Evolutionary conservation across 2,797 vertebrate species (phyloP), one percentile per base, ranked within the genome.

Genomic region (Eleutherodactylus coqui): DNA sequence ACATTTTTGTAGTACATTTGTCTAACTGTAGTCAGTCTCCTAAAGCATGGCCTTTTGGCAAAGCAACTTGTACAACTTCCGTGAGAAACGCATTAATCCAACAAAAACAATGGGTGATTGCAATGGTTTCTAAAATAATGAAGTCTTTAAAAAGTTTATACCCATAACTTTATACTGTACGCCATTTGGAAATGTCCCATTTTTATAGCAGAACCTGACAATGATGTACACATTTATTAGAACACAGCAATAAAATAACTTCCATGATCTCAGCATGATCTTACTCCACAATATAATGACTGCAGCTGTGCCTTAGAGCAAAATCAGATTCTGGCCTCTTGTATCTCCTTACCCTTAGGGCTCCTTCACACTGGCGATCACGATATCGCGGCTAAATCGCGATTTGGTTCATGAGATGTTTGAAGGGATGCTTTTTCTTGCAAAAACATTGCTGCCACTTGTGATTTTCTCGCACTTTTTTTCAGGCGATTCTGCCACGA

Each of bases 41-140:
- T 76, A 60, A 67, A 82, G 4, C 47, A 69, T n/a, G 32, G 29
- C 14, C 60, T 55, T 82, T 78, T 86, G 85, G 79, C 85, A 82
- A 45, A 70, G 36, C 13, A 77, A n/a, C 17, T 6, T 41, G 16
- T 75, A 27, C 17, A 82, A 86, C 62, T 69, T 86, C 62, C 38
- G 73, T 82, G 72, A 70, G 85, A 82, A 77, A 36, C n/a, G 38
- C 34, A 55, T 82, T 47, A 38, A 75, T 86, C 72, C 85, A 82
- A 82, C 27, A 76, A 86, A 38, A 76, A 76, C 73, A 69, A 67
- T 21, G 6, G n/a, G 58, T 34, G 34, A 53, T n/a, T 27, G 8
- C 70, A 36, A 29, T 51, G 17, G 29, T 69, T 32, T 60, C 34
- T 55, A 36, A 27, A 45, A 29, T 55, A 73, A 45, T 67, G 27